Percentiles rank a stretch among this genome's conserved stretches.
Conservation (phyloP, 2,113 vertebrate genomes). For the Nycticryphes semicollaris region DNA sequence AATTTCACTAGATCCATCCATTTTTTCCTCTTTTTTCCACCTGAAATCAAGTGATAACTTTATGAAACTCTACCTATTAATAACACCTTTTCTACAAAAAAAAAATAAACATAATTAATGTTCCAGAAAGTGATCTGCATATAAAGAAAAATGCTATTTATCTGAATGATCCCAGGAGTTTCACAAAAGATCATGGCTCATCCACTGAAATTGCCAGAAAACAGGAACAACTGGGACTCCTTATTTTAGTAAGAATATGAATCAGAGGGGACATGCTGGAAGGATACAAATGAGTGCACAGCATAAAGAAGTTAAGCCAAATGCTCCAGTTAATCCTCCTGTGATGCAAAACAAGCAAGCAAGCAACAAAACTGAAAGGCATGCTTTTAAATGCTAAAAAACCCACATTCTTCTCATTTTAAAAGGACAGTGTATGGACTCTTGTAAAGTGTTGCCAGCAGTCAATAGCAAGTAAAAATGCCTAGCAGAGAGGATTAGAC, state of each 20-base stretch:
- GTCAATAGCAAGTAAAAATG: background rate
- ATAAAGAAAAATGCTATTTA: background rate
- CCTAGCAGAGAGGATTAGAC: background rate
- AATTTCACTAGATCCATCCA: background rate
- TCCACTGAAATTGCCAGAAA: background rate
- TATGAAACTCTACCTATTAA: background rate
- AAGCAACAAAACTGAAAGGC: background rate
- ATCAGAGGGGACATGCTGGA: background rate
- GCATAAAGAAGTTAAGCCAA: background rate
- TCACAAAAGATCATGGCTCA: background rate
- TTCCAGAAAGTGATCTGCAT: background rate
- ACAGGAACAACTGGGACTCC: background rate
- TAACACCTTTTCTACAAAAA: background rate
- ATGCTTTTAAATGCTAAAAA: background rate
- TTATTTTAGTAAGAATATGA: background rate
- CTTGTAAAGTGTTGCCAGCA: background rate
- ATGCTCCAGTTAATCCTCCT: background rate
- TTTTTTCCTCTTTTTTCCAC: background rate
- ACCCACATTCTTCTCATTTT: accelerated
- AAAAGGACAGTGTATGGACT: background rate
- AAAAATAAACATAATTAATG: background rate
- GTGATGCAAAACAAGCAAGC: background rate
- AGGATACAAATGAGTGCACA: background rate
- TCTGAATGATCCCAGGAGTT: background rate
- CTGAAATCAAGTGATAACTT: background rate